Base-by-base conservation (phyloP, 2,888 invertebrate genomes). In the Harmothoe impar region DNA sequence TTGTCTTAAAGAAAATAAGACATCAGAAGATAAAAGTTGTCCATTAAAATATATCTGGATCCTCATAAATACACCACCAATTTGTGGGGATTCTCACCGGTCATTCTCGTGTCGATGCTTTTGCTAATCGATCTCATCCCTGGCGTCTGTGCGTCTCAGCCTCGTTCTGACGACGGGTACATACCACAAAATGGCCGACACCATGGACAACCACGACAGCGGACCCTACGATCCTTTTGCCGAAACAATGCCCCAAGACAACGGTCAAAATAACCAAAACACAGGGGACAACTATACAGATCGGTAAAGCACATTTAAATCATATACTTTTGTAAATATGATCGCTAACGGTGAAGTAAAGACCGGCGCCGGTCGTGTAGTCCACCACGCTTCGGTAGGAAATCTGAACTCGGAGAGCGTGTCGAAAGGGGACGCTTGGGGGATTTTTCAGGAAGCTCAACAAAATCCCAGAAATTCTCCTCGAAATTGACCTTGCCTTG, bases 181-280 rank as follows among this genome's bases (percentile, higher is more conserved):
- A 62, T 62, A 62, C 62, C 62, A 62, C 43, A 43, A 86, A 56
- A 86, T 86, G 86, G 86, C 86, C 20, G 86, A 86, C 86, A 56
- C n/a, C 86, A 56, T 52, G 56, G 86, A 86, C 33, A 86, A 56
- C 86, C 20, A 17, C 52, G 86, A 56, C 10, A 33, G 56, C 54
- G 54, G n/a, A 17, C 86, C 23, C 10, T 86, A 86, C 54, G 86
- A 86, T 54, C 86, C 86, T 29, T 86, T 86, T 54, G 86, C 86
- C 20, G 86, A 86, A 86, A 86, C 86, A 52, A 86, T 86, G 86
- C 86, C 86, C 15, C 86, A 86, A 86, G 86, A 86, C 29, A 56
- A 54, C 15, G 20, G 20, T 20, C 86, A 86, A 86, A 56, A 56
- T 29, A 52, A 54, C 25, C 54, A 54, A 31, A 20, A 51, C 12